Evolutionary conservation across 2,888 invertebrate genomes (phyloP).

Genomic region (Nezara viridula): DNA sequence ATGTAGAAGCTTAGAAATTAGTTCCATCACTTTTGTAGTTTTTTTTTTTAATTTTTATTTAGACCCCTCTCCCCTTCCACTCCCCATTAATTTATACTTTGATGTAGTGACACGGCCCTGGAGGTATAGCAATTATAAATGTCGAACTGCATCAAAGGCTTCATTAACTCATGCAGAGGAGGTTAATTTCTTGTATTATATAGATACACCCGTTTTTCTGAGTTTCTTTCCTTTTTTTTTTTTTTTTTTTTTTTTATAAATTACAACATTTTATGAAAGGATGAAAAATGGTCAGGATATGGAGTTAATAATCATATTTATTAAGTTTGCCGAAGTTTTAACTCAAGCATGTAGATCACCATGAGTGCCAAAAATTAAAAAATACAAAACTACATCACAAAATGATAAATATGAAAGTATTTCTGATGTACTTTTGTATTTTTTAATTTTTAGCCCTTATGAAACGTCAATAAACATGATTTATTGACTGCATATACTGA

Average conservation of each 20-base stretch:
- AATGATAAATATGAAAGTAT: too few species aligned
- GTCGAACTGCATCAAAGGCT: neutral
- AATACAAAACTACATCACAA: too few species aligned
- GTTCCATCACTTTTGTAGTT: neutral
- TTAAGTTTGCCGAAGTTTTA: too few species aligned
- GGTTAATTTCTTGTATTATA: neutral
- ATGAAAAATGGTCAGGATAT: too few species aligned
- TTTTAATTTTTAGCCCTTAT: too few species aligned
- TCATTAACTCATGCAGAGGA: neutral
- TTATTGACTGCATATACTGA: too few species aligned
- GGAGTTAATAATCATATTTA: too few species aligned
- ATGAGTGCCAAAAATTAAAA: too few species aligned
- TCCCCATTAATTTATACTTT: neutral
- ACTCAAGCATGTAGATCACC: too few species aligned
- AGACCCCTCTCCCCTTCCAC: neutral
- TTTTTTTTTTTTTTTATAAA: neutral
- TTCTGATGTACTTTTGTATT: too few species aligned
- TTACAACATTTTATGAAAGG: neutral
- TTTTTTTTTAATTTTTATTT: neutral
- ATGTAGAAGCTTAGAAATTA: slow-evolving; percentile 34
- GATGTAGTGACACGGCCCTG: neutral
- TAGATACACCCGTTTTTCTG: neutral
- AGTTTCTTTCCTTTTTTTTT: neutral
- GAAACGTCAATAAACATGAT: too few species aligned
- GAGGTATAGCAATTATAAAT: neutral